Evolutionary conservation across 2,113 vertebrate species (phyloP).

Genomic region (Haemorhous mexicanus): DNA sequence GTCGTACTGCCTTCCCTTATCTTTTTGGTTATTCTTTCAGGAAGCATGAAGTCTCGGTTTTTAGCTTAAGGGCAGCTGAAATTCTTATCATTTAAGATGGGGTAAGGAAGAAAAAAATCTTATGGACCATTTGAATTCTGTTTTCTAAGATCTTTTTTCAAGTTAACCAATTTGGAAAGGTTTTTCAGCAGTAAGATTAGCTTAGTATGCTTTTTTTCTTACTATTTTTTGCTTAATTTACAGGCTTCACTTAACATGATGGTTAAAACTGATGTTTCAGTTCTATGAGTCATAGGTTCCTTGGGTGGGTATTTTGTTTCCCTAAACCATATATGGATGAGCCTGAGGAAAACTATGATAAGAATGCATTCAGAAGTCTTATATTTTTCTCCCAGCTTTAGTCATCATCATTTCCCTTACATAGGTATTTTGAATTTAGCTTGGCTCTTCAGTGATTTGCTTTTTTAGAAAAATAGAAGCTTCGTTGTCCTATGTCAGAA

Average conservation of each 20-base stretch:
- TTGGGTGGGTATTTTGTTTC: constrained; percentile 13
- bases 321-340: constrained; percentile 25
- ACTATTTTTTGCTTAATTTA: not conserved
- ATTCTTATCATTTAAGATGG: not conserved
- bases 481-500: not conserved
- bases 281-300: not conserved
- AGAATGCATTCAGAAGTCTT: constrained; percentile 32
- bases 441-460: not conserved
- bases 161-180: not conserved
- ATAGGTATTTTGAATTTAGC: not conserved
- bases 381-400: not conserved
- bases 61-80: not conserved
- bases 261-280: constrained; percentile 9
- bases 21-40: not conserved
- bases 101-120: not conserved
- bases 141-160: not conserved
- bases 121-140: not conserved
- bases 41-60: not conserved
- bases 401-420: constrained; percentile 9
- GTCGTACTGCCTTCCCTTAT: not conserved
- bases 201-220: not conserved
- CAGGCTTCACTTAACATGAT: not conserved
- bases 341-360: constrained; percentile 28
- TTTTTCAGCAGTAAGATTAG: not conserved
- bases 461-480: not conserved